These are phyloP conservation scores for Phaethon lepturus DNA, from an alignment of 2,113 vertebrate species.

Conservation along the genomic window DNA sequence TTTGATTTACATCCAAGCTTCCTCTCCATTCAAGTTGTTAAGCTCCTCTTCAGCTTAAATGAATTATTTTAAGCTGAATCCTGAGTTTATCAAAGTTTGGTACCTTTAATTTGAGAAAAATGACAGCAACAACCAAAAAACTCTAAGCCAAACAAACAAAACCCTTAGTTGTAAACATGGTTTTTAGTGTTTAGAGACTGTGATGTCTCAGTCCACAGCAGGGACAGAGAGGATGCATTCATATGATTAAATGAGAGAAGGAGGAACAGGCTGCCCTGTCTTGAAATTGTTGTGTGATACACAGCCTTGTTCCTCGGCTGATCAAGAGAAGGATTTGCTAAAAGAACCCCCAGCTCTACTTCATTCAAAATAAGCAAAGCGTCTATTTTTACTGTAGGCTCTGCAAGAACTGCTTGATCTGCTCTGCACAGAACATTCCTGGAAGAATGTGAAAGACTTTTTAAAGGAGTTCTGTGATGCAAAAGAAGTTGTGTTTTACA, in stretches of 20 bases:
- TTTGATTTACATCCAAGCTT: neutral
- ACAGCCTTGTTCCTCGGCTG: neutral
- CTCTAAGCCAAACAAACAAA: neutral
- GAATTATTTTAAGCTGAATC: neutral
- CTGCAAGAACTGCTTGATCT: neutral
- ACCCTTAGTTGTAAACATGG: fast-evolving
- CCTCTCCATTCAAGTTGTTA: neutral
- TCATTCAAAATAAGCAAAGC: neutral
- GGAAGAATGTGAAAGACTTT: neutral
- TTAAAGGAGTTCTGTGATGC: neutral
- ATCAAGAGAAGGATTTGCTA: neutral
- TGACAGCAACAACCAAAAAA: neutral
- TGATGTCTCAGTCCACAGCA: neutral
- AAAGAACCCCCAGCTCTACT: neutral
- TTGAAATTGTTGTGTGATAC: neutral
- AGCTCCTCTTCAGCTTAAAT: neutral
- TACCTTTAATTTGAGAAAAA: neutral
- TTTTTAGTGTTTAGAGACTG: neutral
- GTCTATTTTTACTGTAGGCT: neutral
- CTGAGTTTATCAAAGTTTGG: neutral
- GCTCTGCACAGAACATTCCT: neutral
- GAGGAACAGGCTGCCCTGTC: neutral
- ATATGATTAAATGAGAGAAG: neutral
- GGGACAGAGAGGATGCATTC: neutral
- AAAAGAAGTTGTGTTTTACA: neutral